A percentile compares a stretch with the other conserved stretches of the same genome.
These are phyloP conservation scores for Toxotes lorentzi DNA, from an alignment of 2,797 vertebrate genomes.

Conservation along the genomic window DNA sequence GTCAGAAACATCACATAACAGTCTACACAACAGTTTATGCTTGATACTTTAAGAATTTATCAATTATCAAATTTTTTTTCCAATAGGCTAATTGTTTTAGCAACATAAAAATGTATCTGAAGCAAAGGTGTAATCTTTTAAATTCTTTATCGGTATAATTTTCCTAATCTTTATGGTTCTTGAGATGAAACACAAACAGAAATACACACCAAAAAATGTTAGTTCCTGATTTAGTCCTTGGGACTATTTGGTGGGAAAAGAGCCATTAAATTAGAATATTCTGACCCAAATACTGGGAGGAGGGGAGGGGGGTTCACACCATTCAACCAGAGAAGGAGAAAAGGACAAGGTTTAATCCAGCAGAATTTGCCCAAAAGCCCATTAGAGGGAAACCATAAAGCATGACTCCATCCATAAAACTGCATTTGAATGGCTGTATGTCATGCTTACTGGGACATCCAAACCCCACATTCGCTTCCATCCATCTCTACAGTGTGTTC, in stretches of 20 bases:
- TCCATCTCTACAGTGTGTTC: slow-evolving; percentile 53
- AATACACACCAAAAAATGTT: not conserved
- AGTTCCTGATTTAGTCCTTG: not conserved
- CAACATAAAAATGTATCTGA: not conserved
- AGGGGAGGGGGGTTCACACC: not conserved
- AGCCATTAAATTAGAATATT: slow-evolving; percentile 19
- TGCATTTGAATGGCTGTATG: slow-evolving; percentile 31
- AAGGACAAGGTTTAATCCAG: slow-evolving; percentile 8
- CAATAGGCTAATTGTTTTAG: not conserved
- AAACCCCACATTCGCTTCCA: slow-evolving; percentile 50
- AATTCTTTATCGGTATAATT: too few species aligned
- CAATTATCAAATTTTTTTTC: not conserved
- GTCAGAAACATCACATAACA: too few species aligned
- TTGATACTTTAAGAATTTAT: too few species aligned
- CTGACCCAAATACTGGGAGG: not conserved
- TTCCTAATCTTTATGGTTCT: too few species aligned
- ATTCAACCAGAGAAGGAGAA: slow-evolving; percentile 41
- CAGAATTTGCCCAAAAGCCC: slow-evolving; percentile 41
- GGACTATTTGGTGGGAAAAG: slow-evolving; percentile 32
- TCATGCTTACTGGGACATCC: slow-evolving; percentile 67
- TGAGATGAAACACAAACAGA: not conserved
- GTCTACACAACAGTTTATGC: too few species aligned
- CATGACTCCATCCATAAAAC: slow-evolving; percentile 52
- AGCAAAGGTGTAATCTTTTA: not conserved
- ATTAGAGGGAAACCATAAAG: slow-evolving; percentile 51